A percentile compares a stretch with the other conserved stretches of the same genome.
phyloP scores from a whole-genome alignment of 1,140 invertebrate species.

The Lordiphosa clarofinis region DNA sequence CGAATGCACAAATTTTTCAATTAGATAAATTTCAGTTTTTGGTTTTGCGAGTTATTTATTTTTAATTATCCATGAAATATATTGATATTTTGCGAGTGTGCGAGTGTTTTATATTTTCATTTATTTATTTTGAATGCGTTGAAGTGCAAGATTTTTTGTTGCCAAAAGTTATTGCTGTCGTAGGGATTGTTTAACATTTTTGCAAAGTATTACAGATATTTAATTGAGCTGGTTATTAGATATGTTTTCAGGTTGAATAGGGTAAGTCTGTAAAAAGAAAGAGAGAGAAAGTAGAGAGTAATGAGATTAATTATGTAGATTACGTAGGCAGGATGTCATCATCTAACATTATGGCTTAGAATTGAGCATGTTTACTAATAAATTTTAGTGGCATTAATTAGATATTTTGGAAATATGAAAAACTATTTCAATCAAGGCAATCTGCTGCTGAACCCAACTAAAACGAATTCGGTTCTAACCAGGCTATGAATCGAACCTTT shows the following conservation, averaged over 20 bases:
- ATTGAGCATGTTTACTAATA: too few species aligned
- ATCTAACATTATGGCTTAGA: not conserved
- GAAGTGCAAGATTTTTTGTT: conserved; percentile 24
- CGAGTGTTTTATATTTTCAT: conserved; percentile 16
- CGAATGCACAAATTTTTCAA: conserved; percentile 13
- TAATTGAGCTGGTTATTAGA: conserved; percentile 27
- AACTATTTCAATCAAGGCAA: too few species aligned
- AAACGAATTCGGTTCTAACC: too few species aligned
- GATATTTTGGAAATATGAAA: too few species aligned
- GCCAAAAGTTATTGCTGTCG: conserved; percentile 40
- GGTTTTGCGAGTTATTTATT: conserved; percentile 24
- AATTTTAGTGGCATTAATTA: too few species aligned
- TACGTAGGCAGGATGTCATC: not conserved
- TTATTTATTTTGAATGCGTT: conserved; percentile 31
- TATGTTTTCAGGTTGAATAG: conserved; percentile 18
- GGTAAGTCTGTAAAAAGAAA: conserved; percentile 9
- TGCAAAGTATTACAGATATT: conserved; percentile 11
- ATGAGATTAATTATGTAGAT: not conserved
- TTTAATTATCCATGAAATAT: conserved; percentile 8
- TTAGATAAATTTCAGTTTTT: conserved; percentile 24
- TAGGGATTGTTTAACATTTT: conserved; percentile 43
- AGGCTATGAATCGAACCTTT: too few species aligned
- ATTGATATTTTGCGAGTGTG: conserved; percentile 10
- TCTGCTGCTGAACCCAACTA: too few species aligned
- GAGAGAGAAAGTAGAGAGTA: not conserved